Evolutionary conservation across 2,888 invertebrate genomes (phyloP).

Genomic region (Idaea biselata): DNA sequence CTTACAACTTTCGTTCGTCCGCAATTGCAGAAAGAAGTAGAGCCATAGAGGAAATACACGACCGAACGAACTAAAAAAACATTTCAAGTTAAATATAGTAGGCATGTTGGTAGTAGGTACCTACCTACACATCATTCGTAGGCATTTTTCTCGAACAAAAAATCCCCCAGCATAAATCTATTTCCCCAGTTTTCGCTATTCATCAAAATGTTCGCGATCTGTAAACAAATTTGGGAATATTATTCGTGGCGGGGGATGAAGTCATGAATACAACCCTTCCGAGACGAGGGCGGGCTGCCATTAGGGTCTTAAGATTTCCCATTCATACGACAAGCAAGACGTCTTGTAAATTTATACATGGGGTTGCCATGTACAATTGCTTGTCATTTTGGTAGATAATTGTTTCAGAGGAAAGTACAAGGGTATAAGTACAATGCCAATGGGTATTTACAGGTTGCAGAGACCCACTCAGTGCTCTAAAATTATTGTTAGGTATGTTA

Average conservation of each 20-base stretch:
- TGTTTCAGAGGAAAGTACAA: not conserved
- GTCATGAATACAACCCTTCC: constrained; percentile 61
- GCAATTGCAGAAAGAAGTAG: no score
- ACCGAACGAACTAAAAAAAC: no score
- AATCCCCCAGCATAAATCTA: constrained; percentile 35
- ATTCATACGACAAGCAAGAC: constrained; percentile 58
- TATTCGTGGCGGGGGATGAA: constrained; percentile 55
- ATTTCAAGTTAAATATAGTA: no score
- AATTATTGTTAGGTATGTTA: no score
- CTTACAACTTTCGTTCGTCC: no score
- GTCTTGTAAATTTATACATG: constrained; percentile 55
- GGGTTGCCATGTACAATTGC: constrained; percentile 47
- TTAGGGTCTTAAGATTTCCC: constrained; percentile 62
- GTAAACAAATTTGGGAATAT: constrained; percentile 79
- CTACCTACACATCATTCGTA: no score
- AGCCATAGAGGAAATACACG: no score
- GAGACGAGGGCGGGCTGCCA: constrained; percentile 57
- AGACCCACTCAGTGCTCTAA: no score
- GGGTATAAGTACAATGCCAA: no score
- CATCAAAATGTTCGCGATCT: constrained; percentile 52
- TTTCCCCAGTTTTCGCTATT: constrained; percentile 32
- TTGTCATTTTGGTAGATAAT: constrained; percentile 30
- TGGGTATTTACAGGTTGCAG: no score
- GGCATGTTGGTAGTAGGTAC: not conserved
- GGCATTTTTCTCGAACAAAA: constrained; percentile 20